Percentiles rank a stretch among this genome's conserved stretches.
phyloP scores from a whole-genome alignment of 2,797 vertebrate genomes.

The Naso thynnoides region DNA sequence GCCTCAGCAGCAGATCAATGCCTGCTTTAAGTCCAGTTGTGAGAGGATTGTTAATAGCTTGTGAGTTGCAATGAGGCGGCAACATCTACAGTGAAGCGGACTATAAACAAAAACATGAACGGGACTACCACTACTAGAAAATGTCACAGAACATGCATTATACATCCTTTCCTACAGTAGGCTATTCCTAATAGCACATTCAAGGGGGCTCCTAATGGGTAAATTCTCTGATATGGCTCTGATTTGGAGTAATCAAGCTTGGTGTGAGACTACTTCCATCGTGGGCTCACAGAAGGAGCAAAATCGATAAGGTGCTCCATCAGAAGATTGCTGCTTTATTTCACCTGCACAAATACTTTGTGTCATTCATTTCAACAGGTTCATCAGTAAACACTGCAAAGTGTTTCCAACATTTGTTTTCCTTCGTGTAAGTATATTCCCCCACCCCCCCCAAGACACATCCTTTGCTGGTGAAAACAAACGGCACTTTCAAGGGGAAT shows the following conservation, averaged over 20 bases:
- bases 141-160: slow-evolving; percentile 80
- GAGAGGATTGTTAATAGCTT: slow-evolving; percentile 80
- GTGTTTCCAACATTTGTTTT: slow-evolving; percentile 65
- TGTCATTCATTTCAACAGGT: slow-evolving; percentile 66
- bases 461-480: slow-evolving; percentile 85
- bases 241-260: slow-evolving; percentile 74
- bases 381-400: slow-evolving; percentile 61
- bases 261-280: slow-evolving; percentile 62
- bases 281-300: slow-evolving; percentile 66
- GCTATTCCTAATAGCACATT: slow-evolving; percentile 83
- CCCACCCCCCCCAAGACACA: slow-evolving; percentile 42
- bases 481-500: slow-evolving; percentile 84
- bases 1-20: slow-evolving; percentile 69
- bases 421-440: slow-evolving; percentile 58
- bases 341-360: slow-evolving; percentile 72
- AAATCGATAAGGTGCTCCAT: slow-evolving; percentile 78
- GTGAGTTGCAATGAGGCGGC: slow-evolving; percentile 76
- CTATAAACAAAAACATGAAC: slow-evolving; percentile 66
- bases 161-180: slow-evolving; percentile 81
- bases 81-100: slow-evolving; percentile 80
- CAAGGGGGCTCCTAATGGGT: slow-evolving; percentile 76
- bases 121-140: slow-evolving; percentile 64
- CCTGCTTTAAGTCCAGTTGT: slow-evolving; percentile 79
- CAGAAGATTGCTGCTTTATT: slow-evolving; percentile 70
- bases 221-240: slow-evolving; percentile 81